Percentiles rank a stretch among this genome's conserved stretches.
phyloP scores from a whole-genome alignment of 2,797 vertebrate species.

The Naso thynnoides region DNA sequence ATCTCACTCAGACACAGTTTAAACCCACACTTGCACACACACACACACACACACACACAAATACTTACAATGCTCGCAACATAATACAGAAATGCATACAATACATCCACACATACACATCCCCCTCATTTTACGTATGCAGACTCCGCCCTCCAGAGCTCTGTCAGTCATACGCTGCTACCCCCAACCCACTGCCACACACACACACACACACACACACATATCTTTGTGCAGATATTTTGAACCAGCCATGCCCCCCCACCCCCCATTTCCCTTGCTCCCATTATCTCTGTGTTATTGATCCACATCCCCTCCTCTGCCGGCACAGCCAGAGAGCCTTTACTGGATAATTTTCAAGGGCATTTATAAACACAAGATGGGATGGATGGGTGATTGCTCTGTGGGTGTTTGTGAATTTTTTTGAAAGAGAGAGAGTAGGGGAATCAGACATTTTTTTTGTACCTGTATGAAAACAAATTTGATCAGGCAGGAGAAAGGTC shows the following conservation, averaged over 20 bases:
- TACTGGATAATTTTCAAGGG: constrained; percentile 79
- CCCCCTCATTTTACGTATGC: constrained; percentile 22
- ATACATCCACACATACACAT: constrained; percentile 8
- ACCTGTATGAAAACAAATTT: constrained; percentile 25
- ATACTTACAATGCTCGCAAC: not conserved
- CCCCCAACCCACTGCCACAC: not conserved
- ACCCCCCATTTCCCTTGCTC: constrained; percentile 64
- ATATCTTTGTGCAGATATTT: constrained; percentile 64
- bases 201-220: constrained; percentile 9
- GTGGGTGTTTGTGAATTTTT: constrained; percentile 47
- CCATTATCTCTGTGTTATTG: constrained; percentile 80
- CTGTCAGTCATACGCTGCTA: constrained; percentile 44
- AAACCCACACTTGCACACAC: constrained; percentile 3
- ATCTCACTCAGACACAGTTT: constrained; percentile 3
- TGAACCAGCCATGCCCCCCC: constrained; percentile 58
- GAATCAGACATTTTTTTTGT: not conserved
- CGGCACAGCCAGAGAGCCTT: constrained; percentile 56
- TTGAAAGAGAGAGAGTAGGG: constrained; percentile 6
- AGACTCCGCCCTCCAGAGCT: constrained; percentile 39
- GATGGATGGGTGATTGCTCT: constrained; percentile 37
- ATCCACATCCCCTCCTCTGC: constrained; percentile 67
- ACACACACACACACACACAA: not conserved
- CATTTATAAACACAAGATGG: constrained; percentile 72
- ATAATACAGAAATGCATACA: constrained; percentile 4
- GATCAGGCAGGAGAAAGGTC: not conserved